Conservation (phyloP, 2,888 invertebrate species). For the Cyclophora punctaria region DNA sequence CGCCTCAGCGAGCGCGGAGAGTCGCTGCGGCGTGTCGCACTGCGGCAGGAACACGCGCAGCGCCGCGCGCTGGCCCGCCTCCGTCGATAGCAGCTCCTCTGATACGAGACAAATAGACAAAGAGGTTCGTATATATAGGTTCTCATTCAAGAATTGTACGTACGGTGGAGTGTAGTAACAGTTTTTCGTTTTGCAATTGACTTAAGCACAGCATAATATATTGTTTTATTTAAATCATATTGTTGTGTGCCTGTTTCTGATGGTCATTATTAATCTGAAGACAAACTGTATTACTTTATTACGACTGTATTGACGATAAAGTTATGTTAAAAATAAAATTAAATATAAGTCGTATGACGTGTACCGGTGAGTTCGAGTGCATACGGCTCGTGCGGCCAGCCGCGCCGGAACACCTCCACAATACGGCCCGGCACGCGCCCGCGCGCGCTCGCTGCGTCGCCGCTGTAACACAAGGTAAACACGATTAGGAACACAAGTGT, state of each 20-base stretch:
- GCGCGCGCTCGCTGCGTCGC: background rate
- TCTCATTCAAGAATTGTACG: too few species aligned
- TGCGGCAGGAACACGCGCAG: constrained; percentile 21
- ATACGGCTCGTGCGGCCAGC: constrained; percentile 37
- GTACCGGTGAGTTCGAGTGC: constrained; percentile 37
- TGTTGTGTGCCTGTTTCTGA: too few species aligned
- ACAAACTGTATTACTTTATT: too few species aligned
- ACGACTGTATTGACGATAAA: too few species aligned
- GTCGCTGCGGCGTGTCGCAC: constrained; percentile 40
- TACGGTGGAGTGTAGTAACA: too few species aligned
- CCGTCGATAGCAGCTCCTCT: constrained; percentile 41
- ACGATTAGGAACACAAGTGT: too few species aligned
- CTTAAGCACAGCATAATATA: too few species aligned
- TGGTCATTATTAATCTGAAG: too few species aligned
- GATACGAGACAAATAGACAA: background rate
- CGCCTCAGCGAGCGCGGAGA: constrained; percentile 54
- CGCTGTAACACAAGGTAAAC: too few species aligned
- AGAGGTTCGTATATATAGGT: background rate
- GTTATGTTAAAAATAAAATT: too few species aligned
- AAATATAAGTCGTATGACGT: background rate
- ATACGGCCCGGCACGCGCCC: background rate
- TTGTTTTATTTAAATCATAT: too few species aligned
- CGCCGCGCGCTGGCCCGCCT: constrained; percentile 36
- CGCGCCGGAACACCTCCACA: background rate
- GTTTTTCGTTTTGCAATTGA: too few species aligned